A percentile compares a stretch with the other conserved stretches of the same genome.
Evolutionary conservation across 2,113 vertebrate species (phyloP).

Genomic region (Excalfactoria chinensis): DNA sequence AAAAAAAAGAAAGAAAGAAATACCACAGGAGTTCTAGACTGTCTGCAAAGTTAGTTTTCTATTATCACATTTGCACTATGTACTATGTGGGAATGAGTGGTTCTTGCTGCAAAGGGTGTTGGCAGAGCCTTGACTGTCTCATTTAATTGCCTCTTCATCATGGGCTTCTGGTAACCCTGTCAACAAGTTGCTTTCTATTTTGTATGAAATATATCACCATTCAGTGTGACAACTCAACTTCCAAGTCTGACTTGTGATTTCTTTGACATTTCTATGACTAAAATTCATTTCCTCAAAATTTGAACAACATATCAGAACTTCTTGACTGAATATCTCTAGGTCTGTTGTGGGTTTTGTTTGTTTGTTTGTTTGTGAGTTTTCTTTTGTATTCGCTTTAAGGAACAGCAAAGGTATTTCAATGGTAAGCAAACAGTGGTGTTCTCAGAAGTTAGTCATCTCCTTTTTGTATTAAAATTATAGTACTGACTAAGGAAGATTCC

Average conservation of each 20-base stretch:
- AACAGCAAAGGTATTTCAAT: background rate
- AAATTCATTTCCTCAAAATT: conserved; percentile 24
- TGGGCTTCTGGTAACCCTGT: conserved; percentile 57
- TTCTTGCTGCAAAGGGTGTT: conserved; percentile 8
- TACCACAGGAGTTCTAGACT: background rate
- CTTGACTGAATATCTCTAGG: background rate
- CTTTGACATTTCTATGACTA: conserved; percentile 38
- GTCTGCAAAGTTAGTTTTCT: conserved; percentile 49
- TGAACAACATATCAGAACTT: background rate
- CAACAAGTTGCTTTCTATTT: conserved; percentile 50
- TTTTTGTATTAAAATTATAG: background rate
- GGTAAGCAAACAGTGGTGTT: background rate
- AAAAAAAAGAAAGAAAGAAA: background rate
- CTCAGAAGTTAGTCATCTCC: background rate
- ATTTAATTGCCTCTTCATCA: conserved; percentile 52
- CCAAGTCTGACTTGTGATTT: conserved; percentile 31
- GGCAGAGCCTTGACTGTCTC: conserved; percentile 55
- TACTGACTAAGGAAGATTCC: background rate
- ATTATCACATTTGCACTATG: conserved; percentile 34
- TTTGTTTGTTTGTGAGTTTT: background rate
- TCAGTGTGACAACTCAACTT: conserved; percentile 17
- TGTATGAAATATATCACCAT: conserved; percentile 34
- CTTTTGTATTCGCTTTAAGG: background rate
- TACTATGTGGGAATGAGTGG: conserved; percentile 28
- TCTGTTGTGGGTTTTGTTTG: background rate